phyloP scores from a whole-genome alignment of 2,797 vertebrate genomes.

The Chaetophractus vellerosus region DNA sequence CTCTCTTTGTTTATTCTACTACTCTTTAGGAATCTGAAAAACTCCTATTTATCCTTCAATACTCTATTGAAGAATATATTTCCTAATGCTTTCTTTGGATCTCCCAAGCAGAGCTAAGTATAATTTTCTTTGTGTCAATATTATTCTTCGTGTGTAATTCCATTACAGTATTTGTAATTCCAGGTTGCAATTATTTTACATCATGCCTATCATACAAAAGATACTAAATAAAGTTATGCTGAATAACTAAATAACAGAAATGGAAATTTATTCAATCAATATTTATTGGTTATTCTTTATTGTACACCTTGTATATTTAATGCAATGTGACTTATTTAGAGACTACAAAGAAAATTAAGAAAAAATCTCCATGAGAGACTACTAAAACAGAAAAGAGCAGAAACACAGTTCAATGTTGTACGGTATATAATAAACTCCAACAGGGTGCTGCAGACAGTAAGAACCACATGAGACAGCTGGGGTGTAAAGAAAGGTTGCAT shows the following conservation, averaged over 20 bases:
- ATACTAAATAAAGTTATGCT: background rate
- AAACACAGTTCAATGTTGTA: background rate
- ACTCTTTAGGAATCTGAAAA: background rate
- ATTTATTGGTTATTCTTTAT: background rate
- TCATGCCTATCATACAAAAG: background rate
- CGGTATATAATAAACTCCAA: background rate
- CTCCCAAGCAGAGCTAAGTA: background rate
- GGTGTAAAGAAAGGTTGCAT: slow-evolving; percentile 49
- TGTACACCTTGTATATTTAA: background rate
- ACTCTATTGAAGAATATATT: background rate
- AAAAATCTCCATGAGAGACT: background rate
- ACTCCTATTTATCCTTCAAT: background rate
- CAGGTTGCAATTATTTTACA: background rate
- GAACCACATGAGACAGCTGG: background rate
- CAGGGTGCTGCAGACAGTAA: background rate
- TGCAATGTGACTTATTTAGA: background rate
- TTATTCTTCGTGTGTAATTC: background rate
- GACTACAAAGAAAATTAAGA: background rate
- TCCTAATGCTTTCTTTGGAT: background rate
- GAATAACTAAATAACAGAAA: slow-evolving; percentile 14
- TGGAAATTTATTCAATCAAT: background rate
- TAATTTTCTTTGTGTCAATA: background rate
- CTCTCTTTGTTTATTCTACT: background rate
- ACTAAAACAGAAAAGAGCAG: background rate
- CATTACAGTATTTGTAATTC: background rate